Evolutionary conservation across 2,888 invertebrate species (phyloP), one percentile per base, ranked within the genome.

Genomic region (Liopterus haemorrhoidalis): DNA sequence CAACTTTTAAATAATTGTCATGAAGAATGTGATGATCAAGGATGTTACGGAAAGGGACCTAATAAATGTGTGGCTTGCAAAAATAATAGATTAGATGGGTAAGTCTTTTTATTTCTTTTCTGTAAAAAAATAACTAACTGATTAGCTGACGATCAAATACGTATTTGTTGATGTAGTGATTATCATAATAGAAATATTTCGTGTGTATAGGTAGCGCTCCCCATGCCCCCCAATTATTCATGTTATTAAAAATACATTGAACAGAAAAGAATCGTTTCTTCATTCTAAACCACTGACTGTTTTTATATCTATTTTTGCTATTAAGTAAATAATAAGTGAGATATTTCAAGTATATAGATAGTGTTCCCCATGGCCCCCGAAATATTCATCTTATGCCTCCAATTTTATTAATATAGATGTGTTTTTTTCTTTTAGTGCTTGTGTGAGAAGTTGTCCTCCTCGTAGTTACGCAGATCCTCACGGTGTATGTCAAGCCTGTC

Each of bases 31-130:
- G 88, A 88, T 66, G 71, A 79, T 30, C 85, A 85, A 67, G 89
- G 89, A 36, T 91, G 91, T 66, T 89, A 86, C 61, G 90, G 88
- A 48, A 81, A 82, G 61, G 87, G 88, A 53, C 85, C 88, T 5
- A 81, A 82, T 18, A 87, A 88, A 60, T 91, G 91, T 65, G 79
- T 89, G 43, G 80, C 83, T 20, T 90, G 90, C 66, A 83, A 81
- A 64, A 81, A 83, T 59, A 87, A 85, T 60, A 74, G 85, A 31
- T 73, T 89, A 54, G 88, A 88, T 62, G 85, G 85, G 82, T 82
- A 66, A 75, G 78, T 69, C 33, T 38, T 22, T 16, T 32, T 36
- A 33, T 33, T 19, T 9, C 12, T 25, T 11, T 25, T 25, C 1
- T 11, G 4, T 25, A 11, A 11, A 11, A 11, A 25, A 2, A n/a